Percentiles rank a stretch among this genome's conserved stretches.
Conservation (phyloP, 2,113 vertebrate species). For the Bambusicola thoracicus region DNA sequence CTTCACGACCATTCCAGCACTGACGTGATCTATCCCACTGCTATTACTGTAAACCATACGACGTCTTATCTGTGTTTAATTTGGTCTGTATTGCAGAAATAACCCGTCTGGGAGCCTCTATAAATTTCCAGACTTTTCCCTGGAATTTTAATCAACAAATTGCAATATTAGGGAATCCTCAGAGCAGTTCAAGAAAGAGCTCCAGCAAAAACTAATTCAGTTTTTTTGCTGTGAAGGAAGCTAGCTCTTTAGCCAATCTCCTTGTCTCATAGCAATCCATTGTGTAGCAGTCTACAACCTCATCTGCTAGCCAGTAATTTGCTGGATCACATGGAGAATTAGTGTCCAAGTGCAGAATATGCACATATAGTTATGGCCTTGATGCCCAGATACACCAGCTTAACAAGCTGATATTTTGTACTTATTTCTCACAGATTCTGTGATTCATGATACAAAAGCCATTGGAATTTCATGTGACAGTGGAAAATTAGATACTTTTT, state of each 20-base stretch:
- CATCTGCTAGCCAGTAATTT: background rate
- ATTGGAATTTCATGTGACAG: background rate
- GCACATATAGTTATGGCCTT: background rate
- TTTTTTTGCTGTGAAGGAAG: background rate
- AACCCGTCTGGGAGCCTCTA: background rate
- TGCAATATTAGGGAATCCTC: background rate
- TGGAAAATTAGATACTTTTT: background rate
- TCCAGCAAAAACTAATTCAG: background rate
- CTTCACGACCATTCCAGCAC: background rate
- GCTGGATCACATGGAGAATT: background rate
- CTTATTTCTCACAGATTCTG: background rate
- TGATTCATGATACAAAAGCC: background rate
- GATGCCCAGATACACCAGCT: background rate
- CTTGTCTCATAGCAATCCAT: background rate
- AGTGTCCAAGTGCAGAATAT: background rate
- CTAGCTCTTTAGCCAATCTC: background rate
- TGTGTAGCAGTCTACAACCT: background rate
- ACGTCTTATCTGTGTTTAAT: background rate
- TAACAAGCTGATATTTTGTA: background rate
- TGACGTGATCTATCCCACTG: background rate
- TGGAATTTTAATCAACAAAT: background rate
- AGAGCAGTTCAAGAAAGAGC: background rate
- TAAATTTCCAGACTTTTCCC: background rate
- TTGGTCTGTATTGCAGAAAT: background rate
- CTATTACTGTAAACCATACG: background rate